A percentile compares a stretch with the other conserved stretches of the same genome.
Evolutionary conservation across 2,888 invertebrate genomes (phyloP).

Genomic region (Crepidodera aurea): DNA sequence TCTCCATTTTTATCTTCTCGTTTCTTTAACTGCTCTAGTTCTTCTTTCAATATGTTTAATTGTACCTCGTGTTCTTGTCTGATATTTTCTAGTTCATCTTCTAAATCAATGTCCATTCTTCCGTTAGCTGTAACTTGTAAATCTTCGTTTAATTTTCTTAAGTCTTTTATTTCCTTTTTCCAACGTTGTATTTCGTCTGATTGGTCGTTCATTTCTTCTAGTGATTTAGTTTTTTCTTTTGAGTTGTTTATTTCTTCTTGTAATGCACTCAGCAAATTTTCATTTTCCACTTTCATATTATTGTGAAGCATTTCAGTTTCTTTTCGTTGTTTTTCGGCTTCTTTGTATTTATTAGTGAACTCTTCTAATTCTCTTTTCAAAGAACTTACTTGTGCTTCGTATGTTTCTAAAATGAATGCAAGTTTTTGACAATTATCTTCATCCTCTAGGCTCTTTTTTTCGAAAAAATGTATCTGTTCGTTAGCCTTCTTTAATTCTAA

Average conservation of each 20-base stretch:
- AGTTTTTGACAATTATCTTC: constrained; percentile 47
- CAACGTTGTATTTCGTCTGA: background rate
- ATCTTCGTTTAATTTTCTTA: constrained; percentile 49
- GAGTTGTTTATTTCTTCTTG: constrained; percentile 12
- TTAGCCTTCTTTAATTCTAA: constrained; percentile 46
- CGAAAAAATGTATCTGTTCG: constrained; percentile 39
- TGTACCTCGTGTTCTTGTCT: constrained; percentile 30
- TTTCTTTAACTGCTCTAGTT: constrained; percentile 46
- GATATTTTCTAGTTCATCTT: constrained; percentile 32
- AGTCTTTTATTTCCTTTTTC: constrained; percentile 41
- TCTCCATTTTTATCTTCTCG: constrained; percentile 26
- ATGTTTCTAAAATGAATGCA: constrained; percentile 46
- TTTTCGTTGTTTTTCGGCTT: constrained; percentile 18
- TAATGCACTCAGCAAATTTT: constrained; percentile 7
- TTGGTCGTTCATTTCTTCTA: too few relatives aligned
- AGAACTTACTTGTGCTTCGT: constrained; percentile 48
- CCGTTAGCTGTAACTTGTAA: constrained; percentile 16
- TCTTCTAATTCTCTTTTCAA: constrained; percentile 56
- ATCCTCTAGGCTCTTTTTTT: constrained; percentile 46
- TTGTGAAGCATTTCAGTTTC: background rate
- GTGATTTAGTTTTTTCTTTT: background rate
- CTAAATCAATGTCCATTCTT: constrained; percentile 30
- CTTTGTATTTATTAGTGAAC: background rate
- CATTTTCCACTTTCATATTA: constrained; percentile 16
- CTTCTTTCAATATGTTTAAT: constrained; percentile 38